These are phyloP conservation scores for Rhamphomyia laevipes DNA, from an alignment of 2,888 invertebrate genomes.

Conservation along the genomic window DNA sequence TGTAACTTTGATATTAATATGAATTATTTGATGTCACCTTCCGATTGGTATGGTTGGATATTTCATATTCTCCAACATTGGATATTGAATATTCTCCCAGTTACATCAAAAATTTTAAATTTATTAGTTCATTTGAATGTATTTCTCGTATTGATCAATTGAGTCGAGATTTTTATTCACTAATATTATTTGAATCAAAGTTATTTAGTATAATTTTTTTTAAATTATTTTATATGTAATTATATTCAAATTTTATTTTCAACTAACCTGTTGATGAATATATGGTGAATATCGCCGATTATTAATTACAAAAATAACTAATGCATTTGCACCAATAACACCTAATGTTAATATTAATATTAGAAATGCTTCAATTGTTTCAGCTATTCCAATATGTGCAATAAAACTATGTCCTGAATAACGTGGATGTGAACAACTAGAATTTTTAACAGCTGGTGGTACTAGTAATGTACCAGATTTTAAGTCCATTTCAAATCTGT, in stretches of 20 bases:
- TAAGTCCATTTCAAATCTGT: constrained; percentile 39
- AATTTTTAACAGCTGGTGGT: constrained; percentile 70
- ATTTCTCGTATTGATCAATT: too few relatives aligned
- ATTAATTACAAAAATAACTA: constrained; percentile 73
- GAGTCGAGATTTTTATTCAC: too few relatives aligned
- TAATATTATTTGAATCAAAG: too few relatives aligned
- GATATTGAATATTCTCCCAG: too few relatives aligned
- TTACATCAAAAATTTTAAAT: too few relatives aligned
- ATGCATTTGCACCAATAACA: constrained; percentile 66
- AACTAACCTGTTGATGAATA: constrained; percentile 71
- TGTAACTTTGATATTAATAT: too few relatives aligned
- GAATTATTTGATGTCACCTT: too few relatives aligned
- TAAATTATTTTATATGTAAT: background rate
- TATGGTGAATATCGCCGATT: constrained; percentile 73
- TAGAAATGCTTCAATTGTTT: constrained; percentile 63
- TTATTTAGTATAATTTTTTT: too few relatives aligned
- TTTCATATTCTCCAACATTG: too few relatives aligned
- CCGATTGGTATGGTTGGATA: too few relatives aligned
- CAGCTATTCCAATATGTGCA: constrained; percentile 52
- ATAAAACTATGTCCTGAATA: constrained; percentile 52
- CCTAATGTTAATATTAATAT: constrained; percentile 65
- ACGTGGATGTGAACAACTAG: constrained; percentile 66
- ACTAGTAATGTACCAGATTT: constrained; percentile 54
- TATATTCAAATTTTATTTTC: background rate
- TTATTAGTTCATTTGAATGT: too few relatives aligned